Evolutionary conservation across 2,113 vertebrate genomes (phyloP), one percentile per base, ranked within the genome.

Genomic region (Psittacus erithacus): DNA sequence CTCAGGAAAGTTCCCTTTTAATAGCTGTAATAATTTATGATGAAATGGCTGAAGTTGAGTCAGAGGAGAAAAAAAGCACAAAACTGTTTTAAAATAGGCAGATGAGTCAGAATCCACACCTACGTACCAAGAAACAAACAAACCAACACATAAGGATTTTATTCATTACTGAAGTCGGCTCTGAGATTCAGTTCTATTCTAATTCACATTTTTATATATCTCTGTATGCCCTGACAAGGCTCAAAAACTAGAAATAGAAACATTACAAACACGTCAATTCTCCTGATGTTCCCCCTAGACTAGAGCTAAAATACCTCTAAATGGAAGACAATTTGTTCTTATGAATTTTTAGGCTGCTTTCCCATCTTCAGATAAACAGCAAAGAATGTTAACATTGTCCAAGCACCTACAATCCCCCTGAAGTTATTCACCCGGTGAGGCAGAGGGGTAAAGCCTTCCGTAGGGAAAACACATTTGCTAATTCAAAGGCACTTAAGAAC

Each of bases 41-140:
- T 63, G 38, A 93, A 95, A 88, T 53, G 25, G 75, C 11, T 90
- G 81, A 73, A 75, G 68, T 41, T 82, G 86, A 91, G 73, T 88
- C 67, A 96, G 63, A 90, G 29, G 17, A 76, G 19, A 65, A 60
- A 73, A 71, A 88, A 86, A 63, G 64, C 5, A 9, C 17, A 86
- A 55, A 95, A 59, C 10, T 49, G 35, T 82, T 96, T 92, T 89
- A 96, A 95, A 95, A 96, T 57, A 90, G 82, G 60, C 39, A 59
- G 63, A 55, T 89, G 93, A 88, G 79, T 94, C 91, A 96, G 77
- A n/a, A 44, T 35, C 70, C 63, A 79, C 71, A 88, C 62, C 91
- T 93, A 92, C 16, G 0, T 49, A 63, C 35, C 39, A 84, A 81
- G 85, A 90, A 95, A 93, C 83, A 95, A 95, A 94, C 68, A 92